Percentiles rank a stretch among this genome's conserved stretches.
These are phyloP conservation scores for Thermophis baileyi DNA, from an alignment of 2,113 vertebrate species.

Conservation along the genomic window DNA sequence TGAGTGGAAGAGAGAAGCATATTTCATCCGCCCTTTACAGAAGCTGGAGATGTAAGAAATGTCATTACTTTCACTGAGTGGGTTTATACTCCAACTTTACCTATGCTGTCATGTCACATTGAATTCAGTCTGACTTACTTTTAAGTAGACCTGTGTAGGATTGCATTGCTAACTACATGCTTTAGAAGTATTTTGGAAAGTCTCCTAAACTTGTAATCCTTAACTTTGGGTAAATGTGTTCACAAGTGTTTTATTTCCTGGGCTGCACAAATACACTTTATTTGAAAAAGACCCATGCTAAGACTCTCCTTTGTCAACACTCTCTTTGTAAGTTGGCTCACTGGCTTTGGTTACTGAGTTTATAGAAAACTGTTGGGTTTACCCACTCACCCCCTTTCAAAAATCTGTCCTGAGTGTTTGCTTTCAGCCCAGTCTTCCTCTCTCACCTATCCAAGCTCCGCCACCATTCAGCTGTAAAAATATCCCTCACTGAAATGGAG, in stretches of 20 bases:
- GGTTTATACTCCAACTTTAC: background rate
- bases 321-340: background rate
- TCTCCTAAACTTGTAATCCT: background rate
- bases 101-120: background rate
- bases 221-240: background rate
- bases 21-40: background rate
- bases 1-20: background rate
- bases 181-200: background rate
- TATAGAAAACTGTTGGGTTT: conserved; percentile 29
- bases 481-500: conserved; percentile 42
- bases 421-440: conserved; percentile 34
- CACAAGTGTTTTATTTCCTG: background rate
- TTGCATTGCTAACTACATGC: background rate
- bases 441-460: background rate
- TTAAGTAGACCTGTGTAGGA: background rate
- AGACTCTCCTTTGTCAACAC: background rate
- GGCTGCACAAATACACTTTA: background rate
- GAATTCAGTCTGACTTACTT: background rate
- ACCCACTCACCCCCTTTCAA: conserved; percentile 15
- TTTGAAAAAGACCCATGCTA: background rate
- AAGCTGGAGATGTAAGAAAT: background rate
- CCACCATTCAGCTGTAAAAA: conserved; percentile 58
- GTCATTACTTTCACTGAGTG: background rate
- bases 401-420: conserved; percentile 34
- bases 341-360: conserved; percentile 35